Percentiles rank a stretch among this genome's conserved stretches.
These are phyloP conservation scores for Hydractinia echinata DNA, from an alignment of 30 jellyfish, hydroid and myxozoan genomes.

Conservation along the genomic window DNA sequence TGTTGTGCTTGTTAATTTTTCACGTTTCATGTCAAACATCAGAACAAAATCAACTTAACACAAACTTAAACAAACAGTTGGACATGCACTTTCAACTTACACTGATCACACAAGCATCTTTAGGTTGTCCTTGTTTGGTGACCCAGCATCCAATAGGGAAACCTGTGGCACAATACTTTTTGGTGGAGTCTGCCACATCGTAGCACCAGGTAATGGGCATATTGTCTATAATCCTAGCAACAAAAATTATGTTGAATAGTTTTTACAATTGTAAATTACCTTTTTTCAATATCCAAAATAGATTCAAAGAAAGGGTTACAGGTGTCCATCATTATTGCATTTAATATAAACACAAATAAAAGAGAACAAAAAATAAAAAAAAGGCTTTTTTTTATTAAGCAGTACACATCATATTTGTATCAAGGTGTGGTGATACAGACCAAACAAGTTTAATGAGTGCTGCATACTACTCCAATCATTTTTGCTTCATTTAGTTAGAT, in stretches of 20 bases:
- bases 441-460: too few species aligned
- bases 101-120: conserved; percentile 94
- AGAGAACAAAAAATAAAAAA: too few species aligned
- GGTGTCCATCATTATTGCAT: not conserved
- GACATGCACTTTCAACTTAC: conserved; percentile 40
- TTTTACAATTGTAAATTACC: not conserved
- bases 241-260: not conserved
- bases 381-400: too few species aligned
- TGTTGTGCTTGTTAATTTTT: too few species aligned
- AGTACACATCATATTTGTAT: too few species aligned
- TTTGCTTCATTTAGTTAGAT: not conserved
- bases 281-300: not conserved
- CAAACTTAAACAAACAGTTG: too few species aligned
- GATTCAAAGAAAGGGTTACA: not conserved
- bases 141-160: conserved; percentile 92
- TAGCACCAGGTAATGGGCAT: conserved; percentile 97
- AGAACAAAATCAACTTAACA: too few species aligned
- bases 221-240: conserved; percentile 82
- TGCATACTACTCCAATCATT: too few species aligned
- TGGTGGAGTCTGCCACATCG: conserved; percentile 83
- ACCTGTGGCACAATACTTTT: conserved; percentile 84
- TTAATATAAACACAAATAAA: too few species aligned
- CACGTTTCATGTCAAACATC: too few species aligned
- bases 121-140: conserved; percentile 53
- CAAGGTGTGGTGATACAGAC: too few species aligned